Evolutionary conservation across 2,113 vertebrate species (phyloP).

Genomic region (Dromaius novaehollandiae): DNA sequence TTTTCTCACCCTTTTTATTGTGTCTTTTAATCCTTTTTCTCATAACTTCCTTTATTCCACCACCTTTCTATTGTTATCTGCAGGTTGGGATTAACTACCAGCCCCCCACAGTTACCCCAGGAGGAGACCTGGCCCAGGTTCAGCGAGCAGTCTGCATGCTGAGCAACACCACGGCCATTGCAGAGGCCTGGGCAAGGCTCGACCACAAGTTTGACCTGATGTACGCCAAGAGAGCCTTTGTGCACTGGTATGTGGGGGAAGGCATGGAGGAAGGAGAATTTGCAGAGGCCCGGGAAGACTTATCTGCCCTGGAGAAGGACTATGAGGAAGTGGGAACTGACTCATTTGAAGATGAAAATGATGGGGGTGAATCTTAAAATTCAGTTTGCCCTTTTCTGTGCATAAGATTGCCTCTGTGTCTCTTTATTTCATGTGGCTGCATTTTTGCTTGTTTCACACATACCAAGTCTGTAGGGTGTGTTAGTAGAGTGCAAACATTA

Average conservation of each 20-base stretch:
- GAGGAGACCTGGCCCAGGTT: constrained; percentile 79
- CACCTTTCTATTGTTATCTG: neutral
- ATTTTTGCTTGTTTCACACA: neutral
- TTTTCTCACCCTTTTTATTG: neutral
- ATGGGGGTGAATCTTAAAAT: constrained; percentile 70
- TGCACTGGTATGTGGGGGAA: constrained; percentile 85
- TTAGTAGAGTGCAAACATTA: neutral
- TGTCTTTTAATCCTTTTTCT: neutral
- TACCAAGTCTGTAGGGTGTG: neutral
- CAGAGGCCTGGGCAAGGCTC: constrained; percentile 81
- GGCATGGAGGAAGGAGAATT: constrained; percentile 85
- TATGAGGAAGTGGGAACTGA: constrained; percentile 79
- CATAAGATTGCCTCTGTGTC: neutral
- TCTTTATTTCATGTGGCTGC: neutral
- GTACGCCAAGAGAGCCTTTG: constrained; percentile 84
- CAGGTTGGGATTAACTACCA: constrained; percentile 86
- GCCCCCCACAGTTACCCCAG: constrained; percentile 79
- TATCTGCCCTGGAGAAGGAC: constrained; percentile 78
- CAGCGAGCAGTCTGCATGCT: constrained; percentile 83
- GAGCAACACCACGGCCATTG: constrained; percentile 83
- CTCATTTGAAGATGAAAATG: constrained; percentile 69
- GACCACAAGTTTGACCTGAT: constrained; percentile 85
- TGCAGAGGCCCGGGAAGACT: constrained; percentile 75
- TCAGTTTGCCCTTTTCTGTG: neutral
- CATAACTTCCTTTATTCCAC: neutral